Base-by-base conservation (phyloP, 2,113 vertebrate species). In the Stigmatopora argus region DNA sequence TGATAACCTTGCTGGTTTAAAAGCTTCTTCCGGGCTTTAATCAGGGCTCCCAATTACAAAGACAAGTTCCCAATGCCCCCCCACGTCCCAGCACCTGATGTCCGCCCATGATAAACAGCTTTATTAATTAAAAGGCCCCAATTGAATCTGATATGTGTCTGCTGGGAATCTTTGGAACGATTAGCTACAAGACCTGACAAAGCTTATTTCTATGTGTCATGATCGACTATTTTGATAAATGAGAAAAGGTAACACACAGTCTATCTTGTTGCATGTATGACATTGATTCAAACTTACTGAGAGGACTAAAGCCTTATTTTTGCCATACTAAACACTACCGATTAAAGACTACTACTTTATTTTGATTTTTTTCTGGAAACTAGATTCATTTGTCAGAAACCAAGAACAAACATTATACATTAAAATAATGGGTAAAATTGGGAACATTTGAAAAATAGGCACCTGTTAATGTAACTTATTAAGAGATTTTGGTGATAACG, bases 1-100 rank as follows among this genome's bases (percentile, higher is more conserved):
- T 86, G 90, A 92, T 92, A 91, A 91, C 90, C 90, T 91, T 91
- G 89, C 76, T 70, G 77, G 70, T 84, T 90, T 91, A 91, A 91
- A 91, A 89, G 89, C 84, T 85, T 90, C 84, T 86, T 86, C 83
- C 66, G 61, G 75, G 82, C 82, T 80, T 83, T 89, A 89, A 90
- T 89, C 87, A 89, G 87, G 75, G 78, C n/a, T 86, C 86, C 86
- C 85, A 87, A 91, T 91, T 91, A 90, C 87, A 90, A 75, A 82
- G 85, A 87, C 84, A 60, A 78, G 73, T 73, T 70, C 78, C 72
- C 75, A 57, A 62, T 77, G 75, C 64, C 60, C 8, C 34, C 75
- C 63, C 72, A 75, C 69, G 65, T 78, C 74, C 80, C 73, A 78
- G 78, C 57, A 71, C 78, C 84, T 86, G 87, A 89, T 89, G 89